Conservation (phyloP, 2,888 invertebrate genomes). For the Plagodis pulveraria region DNA sequence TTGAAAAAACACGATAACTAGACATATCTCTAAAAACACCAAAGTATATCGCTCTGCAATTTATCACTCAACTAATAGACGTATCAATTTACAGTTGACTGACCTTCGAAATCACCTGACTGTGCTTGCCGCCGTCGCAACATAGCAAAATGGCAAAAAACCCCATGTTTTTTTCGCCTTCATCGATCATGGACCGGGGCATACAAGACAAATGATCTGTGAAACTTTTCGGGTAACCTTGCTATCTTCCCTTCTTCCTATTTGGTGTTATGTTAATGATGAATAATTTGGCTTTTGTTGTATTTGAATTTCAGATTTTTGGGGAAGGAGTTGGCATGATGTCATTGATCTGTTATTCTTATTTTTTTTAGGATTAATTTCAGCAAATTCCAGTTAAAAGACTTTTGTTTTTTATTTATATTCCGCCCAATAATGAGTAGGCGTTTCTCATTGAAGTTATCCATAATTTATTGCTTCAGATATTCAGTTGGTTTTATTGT, state of each 20-base stretch:
- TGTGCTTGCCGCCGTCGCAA: conserved; percentile 19
- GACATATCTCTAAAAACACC: neutral
- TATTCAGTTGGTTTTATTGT: too few relatives aligned
- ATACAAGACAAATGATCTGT: conserved; percentile 54
- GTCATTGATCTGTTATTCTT: neutral
- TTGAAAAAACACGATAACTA: too few relatives aligned
- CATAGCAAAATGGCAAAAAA: conserved; percentile 26
- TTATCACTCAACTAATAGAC: conserved; percentile 4
- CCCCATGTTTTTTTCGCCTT: conserved; percentile 47
- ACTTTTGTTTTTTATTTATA: too few relatives aligned
- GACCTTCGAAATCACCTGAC: conserved; percentile 43
- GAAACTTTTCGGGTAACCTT: conserved; percentile 39
- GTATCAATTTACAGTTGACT: conserved; percentile 37
- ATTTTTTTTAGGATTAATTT: too few relatives aligned
- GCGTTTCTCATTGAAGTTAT: too few relatives aligned
- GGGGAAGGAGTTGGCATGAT: neutral
- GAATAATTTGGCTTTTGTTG: conserved; percentile 26
- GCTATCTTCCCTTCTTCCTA: conserved; percentile 27
- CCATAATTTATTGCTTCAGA: too few relatives aligned
- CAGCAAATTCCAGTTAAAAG: too few relatives aligned
- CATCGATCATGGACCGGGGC: conserved; percentile 49
- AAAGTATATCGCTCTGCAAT: neutral
- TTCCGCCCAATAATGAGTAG: too few relatives aligned
- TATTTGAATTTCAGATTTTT: conserved; percentile 10
- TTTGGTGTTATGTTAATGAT: conserved; percentile 29